Conservation (phyloP, 2,113 vertebrate genomes). For the Passer montanus region DNA sequence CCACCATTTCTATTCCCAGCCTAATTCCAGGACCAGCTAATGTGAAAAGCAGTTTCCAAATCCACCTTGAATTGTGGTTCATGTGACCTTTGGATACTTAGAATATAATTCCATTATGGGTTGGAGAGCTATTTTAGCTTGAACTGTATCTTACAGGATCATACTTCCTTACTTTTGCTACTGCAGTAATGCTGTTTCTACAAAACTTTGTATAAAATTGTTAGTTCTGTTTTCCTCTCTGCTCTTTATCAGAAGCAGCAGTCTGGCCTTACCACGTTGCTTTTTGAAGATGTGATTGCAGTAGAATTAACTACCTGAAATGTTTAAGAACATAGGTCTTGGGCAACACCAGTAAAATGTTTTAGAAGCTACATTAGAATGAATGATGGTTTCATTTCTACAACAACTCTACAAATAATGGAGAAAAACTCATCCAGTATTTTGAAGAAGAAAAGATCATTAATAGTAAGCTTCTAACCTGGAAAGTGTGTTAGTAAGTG, state of each 20-base stretch:
- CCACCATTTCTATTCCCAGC: not conserved
- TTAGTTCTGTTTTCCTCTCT: not conserved
- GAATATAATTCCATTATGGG: not conserved
- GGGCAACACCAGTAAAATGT: not conserved
- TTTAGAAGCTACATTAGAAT: not conserved
- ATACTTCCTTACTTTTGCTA: not conserved
- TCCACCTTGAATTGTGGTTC: not conserved
- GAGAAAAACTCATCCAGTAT: not conserved
- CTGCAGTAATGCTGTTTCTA: not conserved
- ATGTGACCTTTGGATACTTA: not conserved
- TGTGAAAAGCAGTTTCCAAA: not conserved
- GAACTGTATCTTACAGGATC: not conserved
- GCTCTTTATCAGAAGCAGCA: not conserved
- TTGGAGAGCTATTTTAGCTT: not conserved
- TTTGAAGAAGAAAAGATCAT: not conserved
- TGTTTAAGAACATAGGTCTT: not conserved
- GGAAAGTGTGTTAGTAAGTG: not conserved
- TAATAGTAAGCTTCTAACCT: not conserved
- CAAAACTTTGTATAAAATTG: not conserved
- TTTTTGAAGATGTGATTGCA: not conserved
- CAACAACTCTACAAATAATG: not conserved
- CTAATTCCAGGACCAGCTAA: not conserved
- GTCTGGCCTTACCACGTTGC: not conserved
- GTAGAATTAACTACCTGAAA: not conserved
- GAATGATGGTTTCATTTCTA: not conserved